Percentiles rank a stretch among this genome's conserved stretches.
phyloP scores from a whole-genome alignment of 2,888 invertebrate species.

The Drosophila nr. fundita region DNA sequence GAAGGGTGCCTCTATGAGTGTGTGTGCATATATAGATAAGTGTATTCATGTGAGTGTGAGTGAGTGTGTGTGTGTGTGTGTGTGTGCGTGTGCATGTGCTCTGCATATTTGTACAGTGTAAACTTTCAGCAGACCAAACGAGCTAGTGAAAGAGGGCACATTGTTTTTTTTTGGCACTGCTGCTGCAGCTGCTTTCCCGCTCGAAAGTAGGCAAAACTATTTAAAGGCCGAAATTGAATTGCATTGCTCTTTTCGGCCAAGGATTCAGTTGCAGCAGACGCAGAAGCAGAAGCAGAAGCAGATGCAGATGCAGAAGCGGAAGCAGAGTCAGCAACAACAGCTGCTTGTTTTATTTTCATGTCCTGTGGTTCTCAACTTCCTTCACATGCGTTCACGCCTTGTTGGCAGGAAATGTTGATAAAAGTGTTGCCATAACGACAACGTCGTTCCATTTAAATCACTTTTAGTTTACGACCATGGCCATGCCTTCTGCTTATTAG shows the following conservation, averaged over 20 bases:
- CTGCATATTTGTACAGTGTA: conserved; percentile 64
- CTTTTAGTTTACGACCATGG: conserved; percentile 48
- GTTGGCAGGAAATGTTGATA: conserved; percentile 67
- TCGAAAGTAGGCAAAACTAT: conserved; percentile 66
- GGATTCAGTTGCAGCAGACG: conserved; percentile 35
- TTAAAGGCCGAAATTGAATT: conserved; percentile 61
- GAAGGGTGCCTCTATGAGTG: conserved; percentile 37
- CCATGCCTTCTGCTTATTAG: conserved; percentile 8
- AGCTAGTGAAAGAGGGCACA: conserved; percentile 27
- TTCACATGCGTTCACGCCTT: conserved; percentile 47
- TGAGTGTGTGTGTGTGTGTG: conserved; percentile 17
- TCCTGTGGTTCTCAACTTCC: conserved; percentile 66
- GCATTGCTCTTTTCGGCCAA: conserved; percentile 57
- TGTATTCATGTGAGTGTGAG: conserved; percentile 11
- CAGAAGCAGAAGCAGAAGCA: not conserved
- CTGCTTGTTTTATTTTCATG: conserved; percentile 63
- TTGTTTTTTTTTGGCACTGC: conserved; percentile 46
- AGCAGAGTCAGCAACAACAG: conserved; percentile 7
- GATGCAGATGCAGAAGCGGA: not conserved
- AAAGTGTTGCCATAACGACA: conserved; percentile 64
- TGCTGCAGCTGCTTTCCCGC: conserved; percentile 19
- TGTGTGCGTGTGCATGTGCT: conserved; percentile 26
- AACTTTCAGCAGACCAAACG: conserved; percentile 42
- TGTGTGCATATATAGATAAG: conserved; percentile 3
- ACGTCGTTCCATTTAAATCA: conserved; percentile 63